Percentiles rank a stretch among this genome's conserved stretches.
Evolutionary conservation across 2,888 invertebrate genomes (phyloP).

Genomic region (Hypercompe scribonia): DNA sequence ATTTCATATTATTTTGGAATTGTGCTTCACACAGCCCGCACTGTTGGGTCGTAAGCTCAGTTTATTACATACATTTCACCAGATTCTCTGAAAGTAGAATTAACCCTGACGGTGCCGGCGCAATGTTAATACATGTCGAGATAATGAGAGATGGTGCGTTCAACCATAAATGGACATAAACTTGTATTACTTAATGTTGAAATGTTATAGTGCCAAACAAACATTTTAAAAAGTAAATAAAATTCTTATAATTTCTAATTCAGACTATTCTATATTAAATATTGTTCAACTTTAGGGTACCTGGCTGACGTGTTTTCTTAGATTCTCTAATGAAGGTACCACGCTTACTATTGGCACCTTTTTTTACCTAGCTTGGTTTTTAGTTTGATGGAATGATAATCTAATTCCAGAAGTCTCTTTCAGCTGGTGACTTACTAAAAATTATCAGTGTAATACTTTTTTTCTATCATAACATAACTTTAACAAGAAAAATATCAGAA

Average conservation of each 20-base stretch:
- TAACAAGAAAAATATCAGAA: conserved; percentile 26
- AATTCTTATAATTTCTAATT: not conserved
- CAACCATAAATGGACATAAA: conserved; percentile 26
- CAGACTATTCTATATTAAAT: not conserved
- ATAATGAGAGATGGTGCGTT: conserved; percentile 39
- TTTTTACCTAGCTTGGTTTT: not conserved
- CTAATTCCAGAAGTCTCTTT: not conserved
- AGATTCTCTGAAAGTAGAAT: conserved; percentile 52
- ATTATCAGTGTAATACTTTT: not conserved
- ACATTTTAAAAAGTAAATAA: not conserved
- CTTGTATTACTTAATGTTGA: conserved; percentile 37
- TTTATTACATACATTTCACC: conserved; percentile 56
- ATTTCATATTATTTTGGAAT: conserved; percentile 58
- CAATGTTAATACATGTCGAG: conserved; percentile 39
- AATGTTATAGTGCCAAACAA: conserved; percentile 7
- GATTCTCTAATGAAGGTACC: not conserved
- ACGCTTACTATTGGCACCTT: not conserved
- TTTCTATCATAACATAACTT: not conserved
- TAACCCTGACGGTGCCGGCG: conserved; percentile 48
- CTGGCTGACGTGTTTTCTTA: not conserved
- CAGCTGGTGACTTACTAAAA: too few relatives aligned
- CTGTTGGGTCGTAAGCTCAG: conserved; percentile 50
- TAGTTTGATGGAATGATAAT: not conserved
- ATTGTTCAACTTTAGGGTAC: not conserved
- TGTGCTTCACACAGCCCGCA: conserved; percentile 47